Conservation (phyloP, 2,797 vertebrate genomes). For the Ficedula albicollis region DNA sequence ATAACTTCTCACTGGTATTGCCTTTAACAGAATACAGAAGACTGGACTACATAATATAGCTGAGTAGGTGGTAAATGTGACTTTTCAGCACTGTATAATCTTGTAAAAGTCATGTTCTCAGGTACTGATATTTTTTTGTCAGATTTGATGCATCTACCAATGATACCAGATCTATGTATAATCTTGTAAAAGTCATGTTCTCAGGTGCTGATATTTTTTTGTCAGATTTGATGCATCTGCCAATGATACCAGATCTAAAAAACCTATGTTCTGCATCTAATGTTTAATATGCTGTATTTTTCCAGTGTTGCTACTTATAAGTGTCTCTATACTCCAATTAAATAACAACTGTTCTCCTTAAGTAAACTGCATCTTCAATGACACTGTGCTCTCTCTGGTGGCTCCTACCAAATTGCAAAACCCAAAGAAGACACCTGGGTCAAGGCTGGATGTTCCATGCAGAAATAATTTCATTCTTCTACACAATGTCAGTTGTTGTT, state of each 20-base stretch:
- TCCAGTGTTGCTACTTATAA: neutral
- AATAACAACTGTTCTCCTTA: neutral
- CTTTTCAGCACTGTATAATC: neutral
- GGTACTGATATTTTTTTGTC: neutral
- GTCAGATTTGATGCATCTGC: neutral
- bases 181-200: neutral
- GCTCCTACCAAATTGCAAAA: neutral
- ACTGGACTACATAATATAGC: neutral
- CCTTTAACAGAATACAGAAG: neutral
- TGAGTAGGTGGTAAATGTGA: neutral
- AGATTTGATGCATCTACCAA: neutral
- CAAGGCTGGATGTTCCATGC: neutral
- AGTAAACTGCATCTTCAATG: neutral
- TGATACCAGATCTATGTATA: neutral
- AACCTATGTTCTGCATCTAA: neutral
- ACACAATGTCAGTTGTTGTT: neutral
- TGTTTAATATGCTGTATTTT: neutral
- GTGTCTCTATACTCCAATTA: neutral
- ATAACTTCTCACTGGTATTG: neutral
- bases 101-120: neutral
- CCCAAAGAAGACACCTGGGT: rapidly evolving
- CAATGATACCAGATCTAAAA: neutral
- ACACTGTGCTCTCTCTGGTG: neutral
- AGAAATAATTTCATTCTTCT: neutral
- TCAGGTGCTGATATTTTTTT: neutral